Conservation (phyloP, 2,113 vertebrate species). For the Procapra przewalskii region DNA sequence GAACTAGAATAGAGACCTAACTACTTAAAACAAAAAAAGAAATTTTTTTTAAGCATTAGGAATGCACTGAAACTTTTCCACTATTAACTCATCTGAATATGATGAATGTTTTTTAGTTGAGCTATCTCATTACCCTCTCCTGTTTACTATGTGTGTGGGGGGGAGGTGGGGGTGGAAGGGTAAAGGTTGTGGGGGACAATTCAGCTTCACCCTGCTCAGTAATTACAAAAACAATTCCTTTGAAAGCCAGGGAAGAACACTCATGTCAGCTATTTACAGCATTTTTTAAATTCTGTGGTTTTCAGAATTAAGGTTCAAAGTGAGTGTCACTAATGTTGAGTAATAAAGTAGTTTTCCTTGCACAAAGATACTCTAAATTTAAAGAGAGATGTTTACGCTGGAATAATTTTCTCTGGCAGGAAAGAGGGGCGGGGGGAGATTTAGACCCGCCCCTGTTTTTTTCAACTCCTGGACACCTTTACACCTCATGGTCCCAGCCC, state of each 20-base stretch:
- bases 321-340: slow-evolving; percentile 62
- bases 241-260: slow-evolving; percentile 56
- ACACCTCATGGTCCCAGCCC: slow-evolving; percentile 51
- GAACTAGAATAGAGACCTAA: slow-evolving; percentile 77
- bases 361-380: slow-evolving; percentile 56
- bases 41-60: slow-evolving; percentile 36
- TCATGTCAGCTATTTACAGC: slow-evolving; percentile 74
- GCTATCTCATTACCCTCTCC: slow-evolving; percentile 72
- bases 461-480: slow-evolving; percentile 53
- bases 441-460: slow-evolving; percentile 55
- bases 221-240: slow-evolving; percentile 79
- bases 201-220: slow-evolving; percentile 62
- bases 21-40: slow-evolving; percentile 62
- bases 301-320: slow-evolving; percentile 72
- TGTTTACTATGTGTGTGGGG: slow-evolving; percentile 37
- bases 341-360: slow-evolving; percentile 64
- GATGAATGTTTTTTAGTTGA: slow-evolving; percentile 72
- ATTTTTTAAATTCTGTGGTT: slow-evolving; percentile 77
- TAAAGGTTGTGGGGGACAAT: neutral
- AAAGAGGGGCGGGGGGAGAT: neutral
- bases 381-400: slow-evolving; percentile 40
- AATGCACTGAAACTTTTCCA: slow-evolving; percentile 76
- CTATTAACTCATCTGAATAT: slow-evolving; percentile 81
- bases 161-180: neutral
- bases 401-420: slow-evolving; percentile 18